A percentile compares a stretch with the other conserved stretches of the same genome.
Evolutionary conservation across 2,888 invertebrate species (phyloP).

Genomic region (Melinopterus prodromus): DNA sequence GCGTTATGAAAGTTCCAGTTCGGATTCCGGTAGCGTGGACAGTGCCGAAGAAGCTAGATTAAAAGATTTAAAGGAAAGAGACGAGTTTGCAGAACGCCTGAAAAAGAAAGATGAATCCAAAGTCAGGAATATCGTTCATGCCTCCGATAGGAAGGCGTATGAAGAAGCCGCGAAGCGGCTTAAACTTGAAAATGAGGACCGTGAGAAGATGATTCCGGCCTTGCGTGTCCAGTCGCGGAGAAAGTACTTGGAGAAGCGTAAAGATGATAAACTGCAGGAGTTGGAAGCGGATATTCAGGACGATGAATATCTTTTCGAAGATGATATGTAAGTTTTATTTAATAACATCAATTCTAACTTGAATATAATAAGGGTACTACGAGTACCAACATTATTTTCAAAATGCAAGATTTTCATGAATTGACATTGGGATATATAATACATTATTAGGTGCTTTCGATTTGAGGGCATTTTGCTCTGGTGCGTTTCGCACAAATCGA

Average conservation of each 20-base stretch:
- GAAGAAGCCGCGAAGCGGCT: slow-evolving; percentile 92
- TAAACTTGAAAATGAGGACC: slow-evolving; percentile 85
- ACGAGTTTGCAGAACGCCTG: slow-evolving; percentile 91
- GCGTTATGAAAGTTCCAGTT: slow-evolving; percentile 22
- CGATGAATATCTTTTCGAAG: slow-evolving; percentile 94
- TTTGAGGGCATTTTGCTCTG: too few relatives aligned
- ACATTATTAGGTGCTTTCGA: too few relatives aligned
- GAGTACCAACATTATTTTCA: too few relatives aligned
- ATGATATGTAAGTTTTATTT: slow-evolving; percentile 74
- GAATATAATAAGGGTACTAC: background rate
- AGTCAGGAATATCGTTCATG: slow-evolving; percentile 79
- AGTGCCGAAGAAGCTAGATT: slow-evolving; percentile 83
- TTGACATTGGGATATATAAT: too few relatives aligned
- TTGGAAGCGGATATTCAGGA: slow-evolving; percentile 94
- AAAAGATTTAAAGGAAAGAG: slow-evolving; percentile 88
- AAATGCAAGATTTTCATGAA: too few relatives aligned
- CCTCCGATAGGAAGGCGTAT: slow-evolving; percentile 73
- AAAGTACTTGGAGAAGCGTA: slow-evolving; percentile 94
- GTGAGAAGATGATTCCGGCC: slow-evolving; percentile 87
- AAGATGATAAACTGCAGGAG: slow-evolving; percentile 95
- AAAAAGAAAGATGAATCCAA: slow-evolving; percentile 89
- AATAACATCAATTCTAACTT: background rate
- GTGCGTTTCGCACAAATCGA: too few relatives aligned
- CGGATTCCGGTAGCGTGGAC: slow-evolving; percentile 65
- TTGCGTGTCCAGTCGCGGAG: slow-evolving; percentile 90